These are phyloP conservation scores for Leucophenga maculata DNA, from an alignment of 2,888 invertebrate species.

Conservation along the genomic window DNA sequence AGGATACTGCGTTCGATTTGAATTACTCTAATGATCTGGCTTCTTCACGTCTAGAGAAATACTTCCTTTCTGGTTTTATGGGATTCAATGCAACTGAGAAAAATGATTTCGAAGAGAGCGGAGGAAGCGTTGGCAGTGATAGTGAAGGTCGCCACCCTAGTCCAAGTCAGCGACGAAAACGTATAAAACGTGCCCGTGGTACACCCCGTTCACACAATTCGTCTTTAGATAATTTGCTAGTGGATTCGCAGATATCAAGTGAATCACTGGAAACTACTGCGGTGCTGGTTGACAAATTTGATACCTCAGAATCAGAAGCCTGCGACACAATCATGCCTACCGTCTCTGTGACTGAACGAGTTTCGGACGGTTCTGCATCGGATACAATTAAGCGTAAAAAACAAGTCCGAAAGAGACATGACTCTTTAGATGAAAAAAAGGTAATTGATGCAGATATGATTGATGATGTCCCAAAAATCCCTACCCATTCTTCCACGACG, in stretches of 20 bases:
- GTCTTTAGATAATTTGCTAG: conserved; percentile 83
- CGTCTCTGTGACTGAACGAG: conserved; percentile 81
- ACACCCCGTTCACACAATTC: conserved; percentile 88
- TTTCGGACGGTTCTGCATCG: conserved; percentile 62
- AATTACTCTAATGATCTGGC: conserved; percentile 83
- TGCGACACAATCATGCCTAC: conserved; percentile 78
- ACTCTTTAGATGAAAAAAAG: conserved; percentile 73
- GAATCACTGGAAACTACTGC: conserved; percentile 52
- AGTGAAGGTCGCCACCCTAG: conserved; percentile 87
- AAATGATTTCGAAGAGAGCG: conserved; percentile 82
- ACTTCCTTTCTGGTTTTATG: conserved; percentile 89
- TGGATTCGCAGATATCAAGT: conserved; percentile 55
- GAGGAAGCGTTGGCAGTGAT: conserved; percentile 91
- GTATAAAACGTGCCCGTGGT: conserved; percentile 85
- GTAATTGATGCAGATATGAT: conserved; percentile 51
- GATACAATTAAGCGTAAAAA: conserved; percentile 90
- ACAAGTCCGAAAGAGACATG: conserved; percentile 79
- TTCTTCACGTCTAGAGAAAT: conserved; percentile 89
- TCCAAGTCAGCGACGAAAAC: conserved; percentile 87
- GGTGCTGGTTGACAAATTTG: conserved; percentile 74
- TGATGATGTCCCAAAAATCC: conserved; percentile 29
- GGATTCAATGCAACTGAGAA: conserved; percentile 82
- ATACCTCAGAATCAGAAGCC: conserved; percentile 82
- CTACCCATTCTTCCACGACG: conserved; percentile 70
- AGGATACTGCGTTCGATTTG: conserved; percentile 73